These are phyloP conservation scores for Columba guinea DNA, from an alignment of 2,797 vertebrate species.

Conservation along the genomic window DNA sequence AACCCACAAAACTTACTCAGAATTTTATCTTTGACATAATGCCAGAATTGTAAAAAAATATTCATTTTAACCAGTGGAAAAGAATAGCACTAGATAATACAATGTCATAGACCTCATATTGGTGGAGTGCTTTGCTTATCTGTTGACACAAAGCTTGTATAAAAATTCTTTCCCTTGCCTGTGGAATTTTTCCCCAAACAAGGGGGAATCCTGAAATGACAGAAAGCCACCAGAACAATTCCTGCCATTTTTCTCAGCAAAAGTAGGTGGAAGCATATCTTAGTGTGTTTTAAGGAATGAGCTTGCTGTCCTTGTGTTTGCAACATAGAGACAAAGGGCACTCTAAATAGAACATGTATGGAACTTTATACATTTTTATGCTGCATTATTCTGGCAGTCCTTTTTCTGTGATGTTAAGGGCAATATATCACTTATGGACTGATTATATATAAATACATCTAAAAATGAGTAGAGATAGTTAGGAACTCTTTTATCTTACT, in stretches of 20 bases:
- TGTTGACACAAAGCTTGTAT: neutral
- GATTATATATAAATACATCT: neutral
- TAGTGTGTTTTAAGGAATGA: neutral
- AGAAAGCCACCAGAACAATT: neutral
- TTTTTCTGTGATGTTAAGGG: neutral
- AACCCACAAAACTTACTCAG: neutral
- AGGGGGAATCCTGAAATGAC: neutral
- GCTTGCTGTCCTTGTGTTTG: neutral
- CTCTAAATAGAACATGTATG: neutral
- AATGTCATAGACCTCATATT: neutral
- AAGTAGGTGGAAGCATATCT: accelerated
- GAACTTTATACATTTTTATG: neutral
- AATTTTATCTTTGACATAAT: neutral
- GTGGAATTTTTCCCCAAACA: neutral
- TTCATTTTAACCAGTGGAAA: neutral
- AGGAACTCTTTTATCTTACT: neutral
- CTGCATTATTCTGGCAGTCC: neutral
- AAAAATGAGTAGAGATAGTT: neutral
- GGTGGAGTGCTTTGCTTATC: neutral
- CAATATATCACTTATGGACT: neutral
- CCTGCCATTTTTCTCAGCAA: neutral
- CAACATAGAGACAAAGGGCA: neutral
- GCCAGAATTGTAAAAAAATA: neutral
- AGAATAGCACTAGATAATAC: neutral
- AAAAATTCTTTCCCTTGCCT: neutral